These are phyloP conservation scores for Halcyon badia DNA, from an alignment of 2,797 vertebrate species.

Conservation along the genomic window DNA sequence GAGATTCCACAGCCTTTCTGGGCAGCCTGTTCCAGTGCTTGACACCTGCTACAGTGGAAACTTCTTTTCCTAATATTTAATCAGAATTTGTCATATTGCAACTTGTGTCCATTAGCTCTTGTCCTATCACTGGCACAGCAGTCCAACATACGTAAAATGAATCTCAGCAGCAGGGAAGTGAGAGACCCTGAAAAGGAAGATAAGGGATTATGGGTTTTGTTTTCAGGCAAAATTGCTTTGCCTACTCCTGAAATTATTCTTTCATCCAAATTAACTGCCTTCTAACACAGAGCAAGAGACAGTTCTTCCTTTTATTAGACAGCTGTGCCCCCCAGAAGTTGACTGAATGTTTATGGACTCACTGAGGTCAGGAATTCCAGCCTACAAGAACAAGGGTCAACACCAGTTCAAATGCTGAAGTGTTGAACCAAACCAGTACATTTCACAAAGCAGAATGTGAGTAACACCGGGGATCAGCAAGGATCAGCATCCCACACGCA, in stretches of 20 bases:
- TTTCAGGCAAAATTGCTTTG: neutral
- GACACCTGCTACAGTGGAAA: neutral
- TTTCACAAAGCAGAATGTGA: neutral
- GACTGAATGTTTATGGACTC: neutral
- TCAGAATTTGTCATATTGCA: neutral
- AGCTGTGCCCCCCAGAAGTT: neutral
- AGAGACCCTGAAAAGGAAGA: neutral
- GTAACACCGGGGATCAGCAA: neutral
- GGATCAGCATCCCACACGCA: neutral
- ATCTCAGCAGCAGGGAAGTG: neutral
- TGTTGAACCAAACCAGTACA: neutral
- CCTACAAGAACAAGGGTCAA: conserved; percentile 13
- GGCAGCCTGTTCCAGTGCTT: neutral
- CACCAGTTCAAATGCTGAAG: conserved; percentile 40
- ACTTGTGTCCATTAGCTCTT: neutral
- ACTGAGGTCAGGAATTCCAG: neutral
- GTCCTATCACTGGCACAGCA: neutral
- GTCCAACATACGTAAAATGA: neutral
- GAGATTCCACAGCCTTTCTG: neutral
- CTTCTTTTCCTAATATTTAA: neutral
- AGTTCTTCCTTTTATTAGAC: neutral
- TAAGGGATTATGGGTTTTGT: neutral
- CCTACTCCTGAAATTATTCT: neutral
- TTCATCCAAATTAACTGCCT: neutral
- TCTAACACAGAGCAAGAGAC: neutral